Percentiles rank a stretch among this genome's conserved stretches.
Evolutionary conservation across 2,888 invertebrate genomes (phyloP).

Genomic region (Plebejus argus): DNA sequence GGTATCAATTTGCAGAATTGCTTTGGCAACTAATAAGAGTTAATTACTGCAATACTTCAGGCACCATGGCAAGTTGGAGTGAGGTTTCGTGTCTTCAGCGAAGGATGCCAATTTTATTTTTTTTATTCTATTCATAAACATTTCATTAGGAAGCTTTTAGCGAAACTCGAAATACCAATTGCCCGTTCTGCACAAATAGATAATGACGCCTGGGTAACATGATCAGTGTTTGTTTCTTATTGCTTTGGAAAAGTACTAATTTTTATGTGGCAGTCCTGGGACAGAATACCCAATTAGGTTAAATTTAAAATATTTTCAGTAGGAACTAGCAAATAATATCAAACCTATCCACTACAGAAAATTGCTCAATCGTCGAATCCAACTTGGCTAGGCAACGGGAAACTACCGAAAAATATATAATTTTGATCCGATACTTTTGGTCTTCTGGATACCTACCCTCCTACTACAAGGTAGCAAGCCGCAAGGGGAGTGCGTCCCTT

Average conservation of each 20-base stretch:
- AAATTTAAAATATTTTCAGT: too few species aligned
- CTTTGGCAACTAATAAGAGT: conserved; percentile 28
- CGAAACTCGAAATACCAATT: neutral
- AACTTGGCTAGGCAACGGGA: neutral
- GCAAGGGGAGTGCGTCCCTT: too few species aligned
- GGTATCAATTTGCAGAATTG: conserved; percentile 30
- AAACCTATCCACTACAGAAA: neutral
- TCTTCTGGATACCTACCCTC: too few species aligned
- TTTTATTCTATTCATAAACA: neutral
- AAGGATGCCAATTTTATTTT: neutral
- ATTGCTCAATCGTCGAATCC: neutral
- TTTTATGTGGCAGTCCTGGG: neutral
- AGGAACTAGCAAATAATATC: too few species aligned
- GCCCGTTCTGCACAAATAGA: neutral
- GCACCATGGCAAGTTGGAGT: conserved; percentile 31
- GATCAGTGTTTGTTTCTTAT: too few species aligned
- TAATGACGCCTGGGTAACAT: neutral
- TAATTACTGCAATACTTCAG: conserved; percentile 25
- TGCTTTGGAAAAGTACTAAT: neutral
- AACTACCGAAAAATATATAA: too few species aligned
- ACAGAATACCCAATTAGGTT: too few species aligned
- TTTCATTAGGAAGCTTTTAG: neutral
- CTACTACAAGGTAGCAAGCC: too few species aligned
- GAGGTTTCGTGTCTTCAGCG: conserved; percentile 37
- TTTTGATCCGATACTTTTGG: too few species aligned